Evolutionary conservation across 2,113 vertebrate species (phyloP).

Genomic region (Corythornis vintsioides): DNA sequence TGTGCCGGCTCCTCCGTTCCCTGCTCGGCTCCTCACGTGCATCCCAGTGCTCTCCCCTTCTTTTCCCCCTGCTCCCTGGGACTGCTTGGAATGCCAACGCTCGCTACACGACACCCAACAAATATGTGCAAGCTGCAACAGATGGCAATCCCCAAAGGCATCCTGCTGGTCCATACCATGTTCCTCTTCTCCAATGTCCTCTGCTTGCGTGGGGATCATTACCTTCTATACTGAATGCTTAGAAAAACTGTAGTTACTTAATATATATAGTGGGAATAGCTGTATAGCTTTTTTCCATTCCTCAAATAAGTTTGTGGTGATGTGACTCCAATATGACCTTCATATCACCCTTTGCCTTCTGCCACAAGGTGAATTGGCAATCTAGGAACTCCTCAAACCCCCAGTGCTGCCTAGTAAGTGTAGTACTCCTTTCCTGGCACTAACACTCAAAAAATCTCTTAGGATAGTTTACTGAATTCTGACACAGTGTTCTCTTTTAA

Average conservation of each 20-base stretch:
- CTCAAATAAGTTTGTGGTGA: background rate
- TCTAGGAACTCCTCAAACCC: background rate
- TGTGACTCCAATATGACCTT: slow-evolving; percentile 8
- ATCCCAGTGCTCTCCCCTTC: background rate
- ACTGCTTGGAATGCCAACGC: background rate
- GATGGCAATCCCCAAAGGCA: slow-evolving; percentile 13
- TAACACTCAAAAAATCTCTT: background rate
- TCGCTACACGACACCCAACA: background rate
- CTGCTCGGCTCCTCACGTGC: background rate
- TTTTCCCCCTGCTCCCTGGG: background rate
- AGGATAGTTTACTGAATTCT: background rate
- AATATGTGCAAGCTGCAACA: background rate
- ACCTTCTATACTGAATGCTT: background rate
- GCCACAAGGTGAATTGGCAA: slow-evolving; percentile 12
- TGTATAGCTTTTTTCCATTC: background rate
- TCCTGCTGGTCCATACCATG: background rate
- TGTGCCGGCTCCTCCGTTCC: background rate
- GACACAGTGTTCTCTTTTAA: background rate
- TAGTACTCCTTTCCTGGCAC: background rate
- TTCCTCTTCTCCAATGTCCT: background rate
- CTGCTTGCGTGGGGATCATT: background rate
- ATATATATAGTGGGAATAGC: slow-evolving; percentile 19
- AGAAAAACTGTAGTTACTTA: slow-evolving; percentile 16
- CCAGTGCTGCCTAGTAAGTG: background rate
- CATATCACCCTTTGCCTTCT: background rate